Base-by-base conservation (phyloP, 2,888 invertebrate species). In the Harpalus rufipes region DNA sequence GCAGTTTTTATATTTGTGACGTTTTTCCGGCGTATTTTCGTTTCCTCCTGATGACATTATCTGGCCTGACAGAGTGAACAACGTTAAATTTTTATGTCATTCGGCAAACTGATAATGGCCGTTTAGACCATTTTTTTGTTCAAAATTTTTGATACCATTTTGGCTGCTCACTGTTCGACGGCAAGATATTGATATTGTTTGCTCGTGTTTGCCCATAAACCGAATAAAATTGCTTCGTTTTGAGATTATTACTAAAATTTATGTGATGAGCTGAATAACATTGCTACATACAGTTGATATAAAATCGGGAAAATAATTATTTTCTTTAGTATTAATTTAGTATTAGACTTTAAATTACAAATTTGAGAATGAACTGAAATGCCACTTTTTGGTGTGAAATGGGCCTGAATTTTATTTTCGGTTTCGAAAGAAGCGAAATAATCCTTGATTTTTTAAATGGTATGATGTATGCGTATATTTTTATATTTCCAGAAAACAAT, bases 51-150 rank as follows among this genome's bases (percentile, higher is more conserved):
- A 81, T 81, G 81, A 81, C 81, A 81, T 81, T 81, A 81, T 81
- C 81, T 81, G 81, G 56, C 65, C 68, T 81, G 81, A 81, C 81
- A 56, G 61, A 81, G 81, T 81, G 81, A 81, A 81, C 81, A 81
- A 81, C 81, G 81, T 63, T 81, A 65, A 81, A 81, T 81, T 81
- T 81, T 81, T 81, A 81, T 81, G 81, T 81, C 81, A 81, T 81
- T 68, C 68, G 18, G 51, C 44, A 56, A 65, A 81, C 81, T 68
- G 81, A 81, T 81, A 81, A 81, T 81, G 68, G 81, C 41, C 81
- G 68, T 81, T 80, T 80, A 41, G 63, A 21, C 63, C 63, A 63
- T 80, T 80, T 80, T 25, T 80, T 80, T 80, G 63, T 80, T 80
- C 32, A 44, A 65, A 63, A 81, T 14, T 51, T 81, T 68, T 65